phyloP scores from a whole-genome alignment of 2,113 vertebrate species.

The Stigmatopora nigra region DNA sequence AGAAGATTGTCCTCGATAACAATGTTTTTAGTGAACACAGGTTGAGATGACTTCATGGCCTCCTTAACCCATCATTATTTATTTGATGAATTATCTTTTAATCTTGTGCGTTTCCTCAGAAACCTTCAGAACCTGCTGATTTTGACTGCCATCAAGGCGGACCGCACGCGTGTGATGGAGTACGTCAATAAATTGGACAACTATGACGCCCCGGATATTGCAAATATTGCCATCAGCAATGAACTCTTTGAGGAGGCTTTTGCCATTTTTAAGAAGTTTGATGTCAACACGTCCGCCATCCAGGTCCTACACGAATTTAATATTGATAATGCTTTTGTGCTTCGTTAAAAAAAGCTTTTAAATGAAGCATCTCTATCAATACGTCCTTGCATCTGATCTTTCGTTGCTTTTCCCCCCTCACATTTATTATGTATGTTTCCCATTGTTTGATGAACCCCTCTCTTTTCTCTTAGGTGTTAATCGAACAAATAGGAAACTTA shows the following conservation, averaged over 20 bases:
- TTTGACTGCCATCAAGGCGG: slow-evolving; percentile 87
- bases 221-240: slow-evolving; percentile 85
- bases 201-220: slow-evolving; percentile 87
- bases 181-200: slow-evolving; percentile 87
- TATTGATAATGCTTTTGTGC: neutral
- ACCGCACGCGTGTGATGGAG: slow-evolving; percentile 86
- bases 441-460: neutral
- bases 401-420: neutral
- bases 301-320: slow-evolving; percentile 66
- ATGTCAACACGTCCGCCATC: slow-evolving; percentile 85
- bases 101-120: slow-evolving; percentile 49
- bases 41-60: slow-evolving; percentile 43
- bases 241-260: slow-evolving; percentile 89
- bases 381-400: neutral
- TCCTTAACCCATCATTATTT: neutral
- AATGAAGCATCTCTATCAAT: neutral
- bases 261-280: slow-evolving; percentile 87
- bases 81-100: neutral
- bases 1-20: slow-evolving; percentile 90
- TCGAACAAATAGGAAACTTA: slow-evolving; percentile 83
- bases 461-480: slow-evolving; percentile 74
- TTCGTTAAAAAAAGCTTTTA: neutral
- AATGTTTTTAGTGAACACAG: slow-evolving; percentile 89
- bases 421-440: neutral
- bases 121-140: slow-evolving; percentile 92